A percentile compares a stretch with the other conserved stretches of the same genome.
These are phyloP conservation scores for Corythaeola cristata DNA, from an alignment of 2,113 vertebrate species.

Conservation along the genomic window DNA sequence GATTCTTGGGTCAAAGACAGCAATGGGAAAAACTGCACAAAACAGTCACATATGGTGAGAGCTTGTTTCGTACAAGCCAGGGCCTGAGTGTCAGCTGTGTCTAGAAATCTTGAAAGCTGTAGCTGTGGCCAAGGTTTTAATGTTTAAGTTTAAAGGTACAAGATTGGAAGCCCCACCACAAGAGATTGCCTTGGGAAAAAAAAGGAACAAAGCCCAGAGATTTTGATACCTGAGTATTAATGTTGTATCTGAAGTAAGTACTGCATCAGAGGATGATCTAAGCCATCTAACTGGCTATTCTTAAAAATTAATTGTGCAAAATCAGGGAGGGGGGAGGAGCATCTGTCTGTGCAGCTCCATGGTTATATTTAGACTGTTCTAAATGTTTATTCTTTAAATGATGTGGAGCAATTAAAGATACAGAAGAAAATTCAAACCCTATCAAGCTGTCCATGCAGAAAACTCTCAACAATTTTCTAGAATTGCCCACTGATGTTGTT, in stretches of 20 bases:
- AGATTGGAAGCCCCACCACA: neutral
- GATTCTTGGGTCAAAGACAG: neutral
- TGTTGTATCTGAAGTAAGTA: neutral
- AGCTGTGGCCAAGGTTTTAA: neutral
- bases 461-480: neutral
- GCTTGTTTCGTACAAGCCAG: neutral
- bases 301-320: neutral
- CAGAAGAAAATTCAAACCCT: neutral
- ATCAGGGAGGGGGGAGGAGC: rapidly evolving
- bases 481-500: neutral
- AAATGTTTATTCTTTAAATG: neutral
- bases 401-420: neutral
- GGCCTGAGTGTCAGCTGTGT: neutral
- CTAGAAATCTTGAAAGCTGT: neutral
- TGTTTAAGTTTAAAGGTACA: neutral
- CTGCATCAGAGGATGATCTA: neutral
- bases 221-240: neutral
- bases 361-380: neutral
- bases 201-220: neutral
- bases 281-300: neutral
- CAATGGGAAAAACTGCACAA: neutral
- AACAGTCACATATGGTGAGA: neutral
- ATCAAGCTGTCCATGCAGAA: neutral
- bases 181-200: neutral
- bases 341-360: neutral